Evolutionary conservation across 2,888 invertebrate species (phyloP).

Genomic region (Athetis lepigone): DNA sequence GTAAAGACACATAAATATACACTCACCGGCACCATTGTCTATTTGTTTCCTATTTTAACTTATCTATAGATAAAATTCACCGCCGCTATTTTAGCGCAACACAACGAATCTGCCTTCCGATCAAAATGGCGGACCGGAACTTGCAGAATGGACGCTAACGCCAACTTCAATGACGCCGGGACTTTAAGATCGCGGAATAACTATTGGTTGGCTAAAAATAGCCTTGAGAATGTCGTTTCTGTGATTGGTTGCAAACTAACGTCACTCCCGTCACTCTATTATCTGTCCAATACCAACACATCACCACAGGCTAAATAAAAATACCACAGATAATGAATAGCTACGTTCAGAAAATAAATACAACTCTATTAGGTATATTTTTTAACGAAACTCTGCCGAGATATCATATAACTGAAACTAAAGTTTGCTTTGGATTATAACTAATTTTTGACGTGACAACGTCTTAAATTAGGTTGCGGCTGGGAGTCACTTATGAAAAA

Average conservation of each 20-base stretch:
- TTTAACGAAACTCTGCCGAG: no score
- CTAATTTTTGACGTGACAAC: no score
- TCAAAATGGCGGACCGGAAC: conserved; percentile 68
- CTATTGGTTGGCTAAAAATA: conserved; percentile 6
- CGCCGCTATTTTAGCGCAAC: conserved; percentile 55
- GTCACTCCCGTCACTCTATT: fast-evolving
- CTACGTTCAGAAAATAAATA: neutral
- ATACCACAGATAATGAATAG: neutral
- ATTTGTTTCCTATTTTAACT: conserved; percentile 49
- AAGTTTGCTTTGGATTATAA: no score
- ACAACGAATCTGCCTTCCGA: conserved; percentile 37
- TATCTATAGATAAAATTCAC: conserved; percentile 47
- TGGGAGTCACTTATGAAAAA: no score
- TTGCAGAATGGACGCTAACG: conserved; percentile 37
- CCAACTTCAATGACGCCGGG: conserved; percentile 12
- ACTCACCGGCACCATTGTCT: conserved; percentile 87
- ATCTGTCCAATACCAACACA: conserved; percentile 12
- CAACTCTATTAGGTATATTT: no score
- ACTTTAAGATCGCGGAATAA: neutral
- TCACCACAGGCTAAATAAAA: neutral
- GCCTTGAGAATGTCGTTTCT: fast-evolving
- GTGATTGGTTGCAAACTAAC: neutral
- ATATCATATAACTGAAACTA: no score
- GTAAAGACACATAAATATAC: conserved; percentile 20
- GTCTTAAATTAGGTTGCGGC: no score